These are phyloP conservation scores for Aspiorhynchus laticeps DNA, from an alignment of 2,113 vertebrate genomes.

Conservation along the genomic window DNA sequence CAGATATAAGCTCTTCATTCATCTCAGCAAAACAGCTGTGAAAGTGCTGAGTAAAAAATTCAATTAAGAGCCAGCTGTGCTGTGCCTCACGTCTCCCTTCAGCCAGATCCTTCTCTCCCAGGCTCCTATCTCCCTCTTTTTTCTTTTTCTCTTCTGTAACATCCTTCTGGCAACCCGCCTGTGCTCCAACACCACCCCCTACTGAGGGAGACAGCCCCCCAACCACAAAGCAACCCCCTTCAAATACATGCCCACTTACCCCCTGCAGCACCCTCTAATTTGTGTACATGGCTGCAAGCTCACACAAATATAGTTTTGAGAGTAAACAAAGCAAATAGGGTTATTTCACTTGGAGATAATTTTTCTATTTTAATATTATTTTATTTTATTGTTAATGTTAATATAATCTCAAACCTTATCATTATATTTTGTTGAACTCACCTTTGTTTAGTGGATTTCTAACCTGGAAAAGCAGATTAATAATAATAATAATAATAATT, in stretches of 20 bases:
- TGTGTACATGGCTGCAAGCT: constrained; percentile 62
- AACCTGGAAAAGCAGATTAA: background rate
- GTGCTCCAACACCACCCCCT: constrained; percentile 32
- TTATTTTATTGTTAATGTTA: background rate
- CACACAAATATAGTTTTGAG: constrained; percentile 30
- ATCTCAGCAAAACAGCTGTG: constrained; percentile 73
- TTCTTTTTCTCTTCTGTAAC: constrained; percentile 37
- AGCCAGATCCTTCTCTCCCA: constrained; percentile 57
- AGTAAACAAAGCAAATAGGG: background rate
- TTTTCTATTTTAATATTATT: background rate
- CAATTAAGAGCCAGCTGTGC: constrained; percentile 83
- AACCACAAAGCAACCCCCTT: constrained; percentile 15
- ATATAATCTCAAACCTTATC: background rate
- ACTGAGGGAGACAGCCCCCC: constrained; percentile 22
- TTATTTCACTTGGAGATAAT: background rate
- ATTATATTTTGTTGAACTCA: background rate
- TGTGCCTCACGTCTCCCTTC: constrained; percentile 68
- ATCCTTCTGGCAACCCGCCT: constrained; percentile 71
- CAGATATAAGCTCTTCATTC: constrained; percentile 62
- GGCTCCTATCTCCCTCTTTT: constrained; percentile 42
- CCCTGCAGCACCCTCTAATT: constrained; percentile 60
- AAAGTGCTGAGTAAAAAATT: constrained; percentile 76
- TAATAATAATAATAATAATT: background rate
- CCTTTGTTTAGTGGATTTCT: background rate
- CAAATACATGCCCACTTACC: constrained; percentile 1